Base-by-base conservation (phyloP, 2,888 invertebrate species). In the Callimorpha dominula region DNA sequence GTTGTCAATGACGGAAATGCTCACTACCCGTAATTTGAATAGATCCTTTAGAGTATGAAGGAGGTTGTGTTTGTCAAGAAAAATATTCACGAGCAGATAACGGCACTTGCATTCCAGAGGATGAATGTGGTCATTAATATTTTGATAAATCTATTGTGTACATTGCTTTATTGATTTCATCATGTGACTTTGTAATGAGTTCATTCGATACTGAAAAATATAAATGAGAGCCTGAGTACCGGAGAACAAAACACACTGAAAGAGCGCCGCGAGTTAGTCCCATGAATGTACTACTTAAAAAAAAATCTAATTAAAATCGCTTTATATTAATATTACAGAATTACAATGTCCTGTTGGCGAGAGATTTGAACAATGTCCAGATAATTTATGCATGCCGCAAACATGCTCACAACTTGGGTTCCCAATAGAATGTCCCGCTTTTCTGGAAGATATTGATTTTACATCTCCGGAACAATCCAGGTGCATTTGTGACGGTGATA, bases 1-100 rank as follows among this genome's bases (percentile, higher is more conserved):
- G 88, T 17, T 89, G 90, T 72, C 79, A 78, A 0, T 85, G 76
- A 65, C 76, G 82, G 70, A 82, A 83, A 9, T 89, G 89, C 60
- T 80, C 86, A 4, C 60, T 63, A 46, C 15, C 84, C n/a, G 71
- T 57, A 8, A 9, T 87, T 20, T 89, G 89, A 50, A 85, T 86
- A 31, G 81, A 88, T 57, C 78, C 80, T 0, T 46, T 76, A 0
- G 49, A 79, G 20, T 88, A 87, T 73, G 64, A 76, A 31, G 79
- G 73, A n/a, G 88, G 85, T 14, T 89, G 89, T 63, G 66, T 80
- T 15, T 89, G 88, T 69, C 72, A 75, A 68, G 40, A 80, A 7
- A 78, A 76, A 4, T 83, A 81, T 70, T 75, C 87, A 49, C 73
- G 84, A 65, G 72, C 74, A 2, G 67, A 77, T 0, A 73, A 88